Conservation (phyloP, 1,140 invertebrate species). For the Diplogasteroides magnus region DNA sequence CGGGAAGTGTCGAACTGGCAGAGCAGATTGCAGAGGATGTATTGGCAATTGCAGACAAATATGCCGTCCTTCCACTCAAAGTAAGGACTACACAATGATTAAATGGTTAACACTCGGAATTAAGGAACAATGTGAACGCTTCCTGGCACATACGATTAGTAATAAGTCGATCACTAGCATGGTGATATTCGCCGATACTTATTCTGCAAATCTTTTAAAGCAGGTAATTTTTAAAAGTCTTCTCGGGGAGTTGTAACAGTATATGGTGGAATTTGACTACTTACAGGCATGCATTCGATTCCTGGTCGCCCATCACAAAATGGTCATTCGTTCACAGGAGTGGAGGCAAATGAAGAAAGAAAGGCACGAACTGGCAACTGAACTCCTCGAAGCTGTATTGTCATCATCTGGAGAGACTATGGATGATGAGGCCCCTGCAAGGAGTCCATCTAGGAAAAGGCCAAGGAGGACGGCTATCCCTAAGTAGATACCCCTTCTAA, state of each 20-base stretch:
- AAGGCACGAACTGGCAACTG: slow-evolving; percentile 27
- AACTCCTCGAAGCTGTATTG: slow-evolving; percentile 32
- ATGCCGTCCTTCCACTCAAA: slow-evolving; percentile 41
- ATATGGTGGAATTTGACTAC: no score
- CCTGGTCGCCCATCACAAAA: slow-evolving; percentile 23
- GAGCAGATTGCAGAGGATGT: slow-evolving; percentile 38
- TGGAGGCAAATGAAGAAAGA: slow-evolving; percentile 36
- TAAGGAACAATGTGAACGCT: slow-evolving; percentile 46
- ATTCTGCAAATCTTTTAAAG: slow-evolving; percentile 35
- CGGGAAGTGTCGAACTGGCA: slow-evolving; percentile 30
- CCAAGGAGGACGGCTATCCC: slow-evolving; percentile 10
- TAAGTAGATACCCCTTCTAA: no score
- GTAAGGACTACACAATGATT: neutral
- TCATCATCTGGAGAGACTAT: neutral
- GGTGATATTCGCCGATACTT: slow-evolving; percentile 46
- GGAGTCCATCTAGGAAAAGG: neutral
- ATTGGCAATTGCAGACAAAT: slow-evolving; percentile 49
- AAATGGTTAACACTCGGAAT: neutral
- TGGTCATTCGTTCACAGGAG: slow-evolving; percentile 26
- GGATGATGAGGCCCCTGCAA: slow-evolving; percentile 7
- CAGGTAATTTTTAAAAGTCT: slow-evolving; percentile 19
- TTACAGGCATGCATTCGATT: slow-evolving; percentile 31
- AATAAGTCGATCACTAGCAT: slow-evolving; percentile 40
- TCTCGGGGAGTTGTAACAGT: no score
- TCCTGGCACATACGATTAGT: slow-evolving; percentile 34